A percentile compares a stretch with the other conserved stretches of the same genome.
These are phyloP conservation scores for Ferrisia virgata DNA, from an alignment of 2,888 invertebrate genomes.

Conservation along the genomic window DNA sequence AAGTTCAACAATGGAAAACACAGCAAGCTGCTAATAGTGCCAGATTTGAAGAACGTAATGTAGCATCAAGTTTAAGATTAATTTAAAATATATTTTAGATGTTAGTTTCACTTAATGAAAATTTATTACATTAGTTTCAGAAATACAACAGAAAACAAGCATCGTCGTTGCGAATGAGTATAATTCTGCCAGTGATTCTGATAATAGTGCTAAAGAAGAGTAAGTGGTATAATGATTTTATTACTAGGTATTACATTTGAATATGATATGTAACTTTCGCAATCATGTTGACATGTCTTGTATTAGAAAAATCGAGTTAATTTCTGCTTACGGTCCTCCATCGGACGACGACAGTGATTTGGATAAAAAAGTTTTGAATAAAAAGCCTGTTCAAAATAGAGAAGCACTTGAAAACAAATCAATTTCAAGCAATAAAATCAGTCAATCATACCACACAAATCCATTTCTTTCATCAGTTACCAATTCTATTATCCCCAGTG, in stretches of 20 bases:
- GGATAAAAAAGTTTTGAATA: neutral
- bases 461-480: neutral
- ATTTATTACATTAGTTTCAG: neutral
- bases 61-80: neutral
- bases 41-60: neutral
- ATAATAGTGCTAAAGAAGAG: conserved; percentile 8
- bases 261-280: neutral
- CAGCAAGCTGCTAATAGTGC: neutral
- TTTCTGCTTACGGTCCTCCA: conserved; percentile 57
- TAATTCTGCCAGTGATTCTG: neutral
- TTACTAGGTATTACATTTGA: too few species aligned
- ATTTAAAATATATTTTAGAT: neutral
- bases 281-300: neutral
- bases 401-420: neutral
- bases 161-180: neutral
- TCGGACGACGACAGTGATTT: conserved; percentile 56
- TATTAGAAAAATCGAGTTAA: conserved; percentile 60
- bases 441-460: neutral
- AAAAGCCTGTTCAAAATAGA: neutral
- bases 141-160: neutral
- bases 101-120: neutral
- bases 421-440: neutral
- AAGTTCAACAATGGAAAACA: neutral
- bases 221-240: neutral
- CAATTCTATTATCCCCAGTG: neutral